A percentile compares a stretch with the other conserved stretches of the same genome.
Conservation (phyloP, 2,113 vertebrate species). For the Oostethus manadensis region DNA sequence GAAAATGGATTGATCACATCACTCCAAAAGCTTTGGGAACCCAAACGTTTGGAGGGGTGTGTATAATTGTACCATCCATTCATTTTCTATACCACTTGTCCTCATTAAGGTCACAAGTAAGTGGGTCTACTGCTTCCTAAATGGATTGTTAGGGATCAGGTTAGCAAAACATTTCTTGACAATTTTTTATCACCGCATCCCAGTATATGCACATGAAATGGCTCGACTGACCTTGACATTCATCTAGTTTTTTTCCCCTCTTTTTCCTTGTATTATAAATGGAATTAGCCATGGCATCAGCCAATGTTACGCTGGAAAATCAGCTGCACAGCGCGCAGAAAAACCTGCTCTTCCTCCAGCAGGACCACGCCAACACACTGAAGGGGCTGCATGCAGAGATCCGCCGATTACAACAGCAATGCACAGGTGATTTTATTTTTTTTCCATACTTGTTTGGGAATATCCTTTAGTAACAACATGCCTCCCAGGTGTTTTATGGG, state of each 20-base stretch:
- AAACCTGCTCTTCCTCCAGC: slow-evolving; percentile 92
- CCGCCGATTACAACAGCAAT: slow-evolving; percentile 89
- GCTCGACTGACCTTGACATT: background rate
- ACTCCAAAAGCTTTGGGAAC: no score
- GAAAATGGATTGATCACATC: no score
- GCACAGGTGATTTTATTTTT: slow-evolving; percentile 80
- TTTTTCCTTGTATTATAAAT: slow-evolving; percentile 16
- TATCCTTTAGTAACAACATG: background rate
- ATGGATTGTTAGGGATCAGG: no score
- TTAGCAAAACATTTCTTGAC: no score
- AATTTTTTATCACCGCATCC: no score
- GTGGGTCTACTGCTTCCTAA: no score
- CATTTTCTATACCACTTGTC: no score
- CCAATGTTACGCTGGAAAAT: slow-evolving; percentile 85
- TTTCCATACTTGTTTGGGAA: background rate
- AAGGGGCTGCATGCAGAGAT: slow-evolving; percentile 91
- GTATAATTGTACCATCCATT: no score
- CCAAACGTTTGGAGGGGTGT: no score
- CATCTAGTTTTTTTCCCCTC: background rate
- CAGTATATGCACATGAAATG: background rate
- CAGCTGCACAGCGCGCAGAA: slow-evolving; percentile 96
- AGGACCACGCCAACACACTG: slow-evolving; percentile 87
- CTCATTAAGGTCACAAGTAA: no score
- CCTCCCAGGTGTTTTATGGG: no score
- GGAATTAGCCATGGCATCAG: slow-evolving; percentile 79